These are phyloP conservation scores for Tiaroga cobitis DNA, from an alignment of 2,797 vertebrate genomes.

Conservation along the genomic window DNA sequence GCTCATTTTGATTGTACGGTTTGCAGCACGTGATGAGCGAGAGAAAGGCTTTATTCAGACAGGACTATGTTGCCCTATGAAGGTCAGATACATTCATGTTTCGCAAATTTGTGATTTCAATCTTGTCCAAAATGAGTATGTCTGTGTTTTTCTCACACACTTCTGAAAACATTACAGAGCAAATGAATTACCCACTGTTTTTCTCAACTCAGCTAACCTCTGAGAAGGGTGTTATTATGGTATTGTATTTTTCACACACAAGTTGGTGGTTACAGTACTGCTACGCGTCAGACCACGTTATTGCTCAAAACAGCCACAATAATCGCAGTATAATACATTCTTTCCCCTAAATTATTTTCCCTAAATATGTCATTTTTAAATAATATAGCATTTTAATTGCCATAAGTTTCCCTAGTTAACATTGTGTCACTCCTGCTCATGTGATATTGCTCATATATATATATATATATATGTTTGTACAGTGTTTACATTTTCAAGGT, in stretches of 20 bases:
- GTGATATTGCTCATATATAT: neutral
- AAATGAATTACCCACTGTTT: neutral
- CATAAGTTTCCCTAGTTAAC: neutral
- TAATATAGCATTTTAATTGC: neutral
- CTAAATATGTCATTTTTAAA: neutral
- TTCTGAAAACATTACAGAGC: neutral
- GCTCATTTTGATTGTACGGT: neutral
- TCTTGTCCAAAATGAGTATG: neutral
- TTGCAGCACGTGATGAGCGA: neutral
- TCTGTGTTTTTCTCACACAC: neutral
- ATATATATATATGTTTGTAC: too few species aligned
- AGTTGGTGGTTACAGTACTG: neutral
- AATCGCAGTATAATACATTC: neutral
- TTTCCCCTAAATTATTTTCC: neutral
- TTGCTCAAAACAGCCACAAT: neutral
- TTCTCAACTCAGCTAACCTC: neutral
- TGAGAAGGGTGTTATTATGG: neutral
- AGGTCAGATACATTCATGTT: neutral
- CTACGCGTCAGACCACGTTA: neutral
- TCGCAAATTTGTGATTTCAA: neutral
- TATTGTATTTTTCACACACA: neutral
- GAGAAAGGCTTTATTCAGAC: neutral
- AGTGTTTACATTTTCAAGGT: neutral
- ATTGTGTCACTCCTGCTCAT: neutral
- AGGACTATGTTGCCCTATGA: neutral